Percentiles rank a stretch among this genome's conserved stretches.
Conservation (phyloP, 2,888 invertebrate genomes). For the Drosophila yooni region DNA sequence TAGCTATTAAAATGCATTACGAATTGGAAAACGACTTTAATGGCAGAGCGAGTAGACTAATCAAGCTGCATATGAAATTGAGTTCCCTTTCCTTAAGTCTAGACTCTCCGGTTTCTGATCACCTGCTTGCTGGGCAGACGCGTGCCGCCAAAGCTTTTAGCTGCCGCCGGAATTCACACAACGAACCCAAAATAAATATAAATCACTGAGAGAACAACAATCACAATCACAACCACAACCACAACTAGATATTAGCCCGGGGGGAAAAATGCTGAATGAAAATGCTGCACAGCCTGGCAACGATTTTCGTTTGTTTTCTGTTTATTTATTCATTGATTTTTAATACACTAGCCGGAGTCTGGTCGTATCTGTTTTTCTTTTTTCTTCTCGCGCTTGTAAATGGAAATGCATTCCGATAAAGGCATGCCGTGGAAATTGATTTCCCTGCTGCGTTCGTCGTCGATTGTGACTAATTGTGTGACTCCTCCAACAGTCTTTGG, state of each 20-base stretch:
- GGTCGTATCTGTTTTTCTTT: background rate
- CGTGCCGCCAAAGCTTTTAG: constrained; percentile 79
- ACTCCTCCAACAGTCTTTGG: constrained; percentile 45
- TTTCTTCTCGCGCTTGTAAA: constrained; percentile 57
- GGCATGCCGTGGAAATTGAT: constrained; percentile 56
- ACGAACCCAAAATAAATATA: constrained; percentile 65
- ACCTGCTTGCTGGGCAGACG: constrained; percentile 38
- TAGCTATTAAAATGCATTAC: constrained; percentile 28
- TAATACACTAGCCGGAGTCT: constrained; percentile 62
- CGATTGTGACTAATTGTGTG: constrained; percentile 72
- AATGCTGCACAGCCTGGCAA: constrained; percentile 46
- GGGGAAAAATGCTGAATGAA: constrained; percentile 38
- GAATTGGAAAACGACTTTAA: constrained; percentile 16
- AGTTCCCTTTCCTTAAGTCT: background rate
- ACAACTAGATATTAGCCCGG: constrained; percentile 19
- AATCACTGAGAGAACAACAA: constrained; percentile 46
- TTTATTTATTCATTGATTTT: constrained; percentile 78
- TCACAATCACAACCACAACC: constrained; percentile 32
- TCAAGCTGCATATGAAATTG: constrained; percentile 8
- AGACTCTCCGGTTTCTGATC: constrained; percentile 6
- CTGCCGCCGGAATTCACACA: constrained; percentile 69
- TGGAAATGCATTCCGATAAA: constrained; percentile 75
- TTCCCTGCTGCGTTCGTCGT: constrained; percentile 26
- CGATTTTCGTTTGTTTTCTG: constrained; percentile 45
- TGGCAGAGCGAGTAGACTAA: constrained; percentile 25